Conservation (phyloP, 2,888 invertebrate genomes). For the Drosophila tripunctata region DNA sequence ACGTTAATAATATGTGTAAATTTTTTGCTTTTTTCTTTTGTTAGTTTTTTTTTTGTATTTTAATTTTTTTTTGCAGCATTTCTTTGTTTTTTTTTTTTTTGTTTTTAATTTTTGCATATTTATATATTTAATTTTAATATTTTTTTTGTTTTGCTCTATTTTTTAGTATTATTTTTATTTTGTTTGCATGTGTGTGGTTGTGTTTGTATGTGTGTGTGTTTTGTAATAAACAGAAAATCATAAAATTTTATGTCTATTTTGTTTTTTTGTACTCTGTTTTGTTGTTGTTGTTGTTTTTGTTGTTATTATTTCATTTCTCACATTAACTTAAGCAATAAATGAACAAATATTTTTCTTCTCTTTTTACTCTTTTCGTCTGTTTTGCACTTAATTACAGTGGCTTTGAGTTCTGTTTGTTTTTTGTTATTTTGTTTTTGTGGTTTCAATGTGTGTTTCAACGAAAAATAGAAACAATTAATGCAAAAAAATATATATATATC, state of each 20-base stretch:
- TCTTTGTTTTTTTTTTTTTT: conserved; percentile 5
- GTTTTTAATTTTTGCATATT: conserved; percentile 14
- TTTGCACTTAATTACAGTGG: conserved; percentile 67
- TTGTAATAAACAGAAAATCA: conserved; percentile 59
- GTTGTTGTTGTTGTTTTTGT: conserved; percentile 55
- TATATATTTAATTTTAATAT: conserved; percentile 27
- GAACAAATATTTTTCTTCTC: conserved; percentile 38
- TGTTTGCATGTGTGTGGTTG: conserved; percentile 19
- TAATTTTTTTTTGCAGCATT: conserved; percentile 13
- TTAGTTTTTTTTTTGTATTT: conserved; percentile 22
- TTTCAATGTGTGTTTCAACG: conserved; percentile 37
- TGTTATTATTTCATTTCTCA: conserved; percentile 37
- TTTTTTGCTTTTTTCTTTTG: conserved; percentile 33
- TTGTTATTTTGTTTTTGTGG: conserved; percentile 29
- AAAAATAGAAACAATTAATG: conserved; percentile 24
- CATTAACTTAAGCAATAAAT: conserved; percentile 52
- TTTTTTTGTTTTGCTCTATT: conserved; percentile 38
- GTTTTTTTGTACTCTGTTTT: conserved; percentile 73
- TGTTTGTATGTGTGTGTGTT: conserved; percentile 32
- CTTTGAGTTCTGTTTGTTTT: conserved; percentile 42
- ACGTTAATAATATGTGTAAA: conserved; percentile 6
- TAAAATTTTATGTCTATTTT: conserved; percentile 72
- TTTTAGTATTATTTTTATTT: conserved; percentile 1
- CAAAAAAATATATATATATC: no score
- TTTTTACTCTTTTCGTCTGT: conserved; percentile 15